phyloP scores from a whole-genome alignment of 2,113 vertebrate genomes.

The Trinectes maculatus region DNA sequence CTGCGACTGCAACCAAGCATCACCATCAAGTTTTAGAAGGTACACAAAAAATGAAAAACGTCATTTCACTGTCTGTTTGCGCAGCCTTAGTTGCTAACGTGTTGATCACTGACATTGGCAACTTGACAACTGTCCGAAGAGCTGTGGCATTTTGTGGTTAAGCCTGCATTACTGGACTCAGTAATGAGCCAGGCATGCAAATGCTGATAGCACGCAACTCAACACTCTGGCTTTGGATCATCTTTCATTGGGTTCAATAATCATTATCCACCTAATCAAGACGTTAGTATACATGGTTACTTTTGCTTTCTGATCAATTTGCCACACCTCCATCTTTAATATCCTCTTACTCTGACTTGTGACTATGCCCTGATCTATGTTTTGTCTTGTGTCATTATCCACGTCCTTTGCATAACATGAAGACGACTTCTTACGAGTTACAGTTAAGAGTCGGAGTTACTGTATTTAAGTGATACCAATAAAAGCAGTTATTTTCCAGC shows the following conservation, averaged over 20 bases:
- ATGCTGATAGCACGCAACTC: conserved; percentile 38
- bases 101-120: conserved; percentile 59
- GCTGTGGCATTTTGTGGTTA: conserved; percentile 49
- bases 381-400: too few relatives aligned
- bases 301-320: conserved; percentile 15
- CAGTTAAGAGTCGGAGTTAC: too few relatives aligned
- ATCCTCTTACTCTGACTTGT: too few relatives aligned
- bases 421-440: too few relatives aligned
- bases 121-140: conserved; percentile 39
- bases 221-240: not conserved
- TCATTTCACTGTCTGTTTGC: not conserved
- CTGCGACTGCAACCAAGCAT: too few relatives aligned
- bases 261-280: not conserved
- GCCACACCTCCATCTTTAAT: not conserved
- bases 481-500: too few relatives aligned
- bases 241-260: conserved; percentile 12
- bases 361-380: too few relatives aligned
- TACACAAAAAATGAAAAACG: not conserved
- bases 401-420: too few relatives aligned
- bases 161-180: conserved; percentile 45
- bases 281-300: not conserved
- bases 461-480: too few relatives aligned
- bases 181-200: conserved; percentile 32
- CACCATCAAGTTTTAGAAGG: too few relatives aligned
- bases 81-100: conserved; percentile 28